These are phyloP conservation scores for Tetramorium simillimum DNA, from an alignment of 1,140 invertebrate species.

Conservation along the genomic window DNA sequence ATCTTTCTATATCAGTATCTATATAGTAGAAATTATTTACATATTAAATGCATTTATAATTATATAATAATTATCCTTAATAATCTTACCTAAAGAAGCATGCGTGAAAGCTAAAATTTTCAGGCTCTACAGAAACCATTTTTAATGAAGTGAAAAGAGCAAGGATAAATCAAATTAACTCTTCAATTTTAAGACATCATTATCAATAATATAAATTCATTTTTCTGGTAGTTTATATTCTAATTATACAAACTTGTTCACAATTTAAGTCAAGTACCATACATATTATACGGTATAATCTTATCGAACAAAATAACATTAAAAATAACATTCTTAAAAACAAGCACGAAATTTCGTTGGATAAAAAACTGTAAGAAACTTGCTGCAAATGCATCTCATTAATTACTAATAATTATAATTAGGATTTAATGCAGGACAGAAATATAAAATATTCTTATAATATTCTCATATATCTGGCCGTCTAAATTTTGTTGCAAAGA, in stretches of 20 bases:
- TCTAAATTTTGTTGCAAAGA: neutral
- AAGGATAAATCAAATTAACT: neutral
- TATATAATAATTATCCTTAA: constrained; percentile 34
- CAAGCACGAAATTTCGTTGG: neutral
- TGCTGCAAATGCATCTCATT: neutral
- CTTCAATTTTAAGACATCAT: neutral
- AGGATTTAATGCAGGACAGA: neutral
- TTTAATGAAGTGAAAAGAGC: constrained; percentile 4
- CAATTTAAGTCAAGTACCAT: constrained; percentile 66
- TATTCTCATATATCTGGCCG: neutral
- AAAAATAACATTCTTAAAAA: neutral
- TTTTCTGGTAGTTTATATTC: constrained; percentile 33
- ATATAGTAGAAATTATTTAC: neutral
- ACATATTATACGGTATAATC: constrained; percentile 8
- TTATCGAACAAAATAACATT: neutral
- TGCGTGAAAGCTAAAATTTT: constrained; percentile 42
- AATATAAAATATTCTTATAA: neutral
- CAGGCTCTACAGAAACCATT: constrained; percentile 8
- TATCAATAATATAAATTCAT: constrained; percentile 5
- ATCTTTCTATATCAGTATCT: neutral
- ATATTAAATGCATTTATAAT: constrained; percentile 27
- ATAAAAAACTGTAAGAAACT: constrained; percentile 13
- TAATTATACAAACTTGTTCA: constrained; percentile 54
- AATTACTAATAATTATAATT: neutral
- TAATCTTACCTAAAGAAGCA: constrained; percentile 40